phyloP scores from a whole-genome alignment of 1,140 invertebrate species.

The Halyomorpha halys region DNA sequence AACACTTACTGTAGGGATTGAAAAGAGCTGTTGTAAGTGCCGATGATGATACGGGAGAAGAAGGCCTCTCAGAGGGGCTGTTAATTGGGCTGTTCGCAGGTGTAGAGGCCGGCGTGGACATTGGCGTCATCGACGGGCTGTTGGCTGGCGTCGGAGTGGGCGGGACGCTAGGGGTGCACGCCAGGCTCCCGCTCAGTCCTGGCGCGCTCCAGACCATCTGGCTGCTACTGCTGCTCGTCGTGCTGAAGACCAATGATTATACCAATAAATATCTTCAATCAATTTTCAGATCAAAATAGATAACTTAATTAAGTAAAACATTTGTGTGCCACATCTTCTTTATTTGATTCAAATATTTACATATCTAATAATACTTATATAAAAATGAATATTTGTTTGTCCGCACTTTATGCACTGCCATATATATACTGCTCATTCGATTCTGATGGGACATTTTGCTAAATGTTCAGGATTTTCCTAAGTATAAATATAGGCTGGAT shows the following conservation, averaged over 20 bases:
- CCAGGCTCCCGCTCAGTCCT: conserved; percentile 67
- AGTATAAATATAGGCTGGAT: too few relatives aligned
- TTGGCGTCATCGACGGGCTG: conserved; percentile 37
- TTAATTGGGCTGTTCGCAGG: conserved; percentile 21
- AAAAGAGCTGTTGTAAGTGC: conserved; percentile 21
- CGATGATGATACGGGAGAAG: conserved; percentile 40
- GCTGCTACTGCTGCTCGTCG: conserved; percentile 55
- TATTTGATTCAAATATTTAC: too few relatives aligned
- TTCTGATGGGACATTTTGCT: too few relatives aligned
- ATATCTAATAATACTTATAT: too few relatives aligned
- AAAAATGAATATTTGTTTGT: too few relatives aligned
- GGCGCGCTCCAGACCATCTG: conserved; percentile 69
- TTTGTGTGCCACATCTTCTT: too few relatives aligned
- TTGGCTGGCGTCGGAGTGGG: conserved; percentile 44
- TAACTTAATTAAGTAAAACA: too few relatives aligned
- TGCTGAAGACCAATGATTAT: conserved; percentile 46
- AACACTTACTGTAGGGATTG: conserved; percentile 38
- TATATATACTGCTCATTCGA: too few relatives aligned
- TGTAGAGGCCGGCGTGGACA: conserved; percentile 59
- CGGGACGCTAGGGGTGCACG: conserved; percentile 52
- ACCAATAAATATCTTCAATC: neutral
- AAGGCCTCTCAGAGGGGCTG: conserved; percentile 35
- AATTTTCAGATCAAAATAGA: neutral
- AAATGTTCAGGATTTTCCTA: too few relatives aligned
- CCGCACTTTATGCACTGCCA: too few relatives aligned